Evolutionary conservation across 1,140 invertebrate species (phyloP).

Genomic region (Zaprionus kolodkinae): DNA sequence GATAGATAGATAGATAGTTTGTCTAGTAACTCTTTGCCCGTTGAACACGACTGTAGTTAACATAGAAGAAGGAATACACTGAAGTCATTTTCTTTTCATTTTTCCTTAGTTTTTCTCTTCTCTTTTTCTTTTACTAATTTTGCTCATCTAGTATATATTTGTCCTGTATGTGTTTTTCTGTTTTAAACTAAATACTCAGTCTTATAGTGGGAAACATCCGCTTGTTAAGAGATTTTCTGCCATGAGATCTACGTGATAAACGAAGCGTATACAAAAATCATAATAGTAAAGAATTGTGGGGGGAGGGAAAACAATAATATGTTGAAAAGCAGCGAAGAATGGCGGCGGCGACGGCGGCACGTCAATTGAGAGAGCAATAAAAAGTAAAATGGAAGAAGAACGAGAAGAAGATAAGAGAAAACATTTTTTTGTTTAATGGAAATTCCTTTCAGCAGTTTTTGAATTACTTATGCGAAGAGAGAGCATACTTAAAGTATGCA

Average conservation of each 20-base stretch:
- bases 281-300: constrained; percentile 22
- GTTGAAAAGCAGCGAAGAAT: constrained; percentile 60
- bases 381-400: constrained; percentile 67
- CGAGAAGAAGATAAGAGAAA: constrained; percentile 81
- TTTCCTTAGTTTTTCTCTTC: constrained; percentile 14
- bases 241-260: constrained; percentile 59
- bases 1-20: constrained; percentile 11
- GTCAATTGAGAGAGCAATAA: constrained; percentile 54
- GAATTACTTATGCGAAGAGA: constrained; percentile 66
- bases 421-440: constrained; percentile 79
- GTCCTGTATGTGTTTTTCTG: constrained; percentile 25
- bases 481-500: background rate
- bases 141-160: constrained; percentile 10
- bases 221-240: constrained; percentile 82
- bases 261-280: constrained; percentile 42
- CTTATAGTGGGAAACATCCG: constrained; percentile 83
- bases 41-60: constrained; percentile 56
- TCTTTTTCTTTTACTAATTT: constrained; percentile 21
- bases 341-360: constrained; percentile 41
- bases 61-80: constrained; percentile 9
- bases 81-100: constrained; percentile 18
- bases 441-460: constrained; percentile 81
- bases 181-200: constrained; percentile 84
- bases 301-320: constrained; percentile 61
- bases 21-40: constrained; percentile 68